Evolutionary conservation across 37 sponge, comb jelly and placozoan genomes (phyloP).

Genomic region (Halichondria panicea): DNA sequence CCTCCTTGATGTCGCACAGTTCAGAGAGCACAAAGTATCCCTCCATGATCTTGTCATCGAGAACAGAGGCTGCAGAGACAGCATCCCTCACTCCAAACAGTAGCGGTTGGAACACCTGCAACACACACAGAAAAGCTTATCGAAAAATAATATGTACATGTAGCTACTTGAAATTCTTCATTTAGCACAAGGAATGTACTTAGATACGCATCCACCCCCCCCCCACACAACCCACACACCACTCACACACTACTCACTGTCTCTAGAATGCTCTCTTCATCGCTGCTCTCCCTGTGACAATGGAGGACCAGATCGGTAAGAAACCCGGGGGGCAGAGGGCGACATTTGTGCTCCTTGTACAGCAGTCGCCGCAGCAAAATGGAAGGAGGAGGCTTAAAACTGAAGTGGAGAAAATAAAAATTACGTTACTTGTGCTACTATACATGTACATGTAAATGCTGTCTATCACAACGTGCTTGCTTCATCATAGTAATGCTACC

Average conservation of each 20-base stretch:
- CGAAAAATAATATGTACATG: not conserved
- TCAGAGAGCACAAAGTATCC: slow-evolving; percentile 43
- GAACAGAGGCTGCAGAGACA: not conserved
- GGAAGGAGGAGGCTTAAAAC: slow-evolving; percentile 2
- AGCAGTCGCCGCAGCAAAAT: slow-evolving; percentile 32
- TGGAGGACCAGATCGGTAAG: slow-evolving; percentile 60
- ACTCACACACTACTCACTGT: not conserved
- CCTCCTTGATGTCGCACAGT: slow-evolving; percentile 36
- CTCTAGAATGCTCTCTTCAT: slow-evolving; percentile 6
- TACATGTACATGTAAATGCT: too few species aligned
- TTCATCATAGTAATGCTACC: not conserved
- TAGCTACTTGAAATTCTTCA: not conserved
- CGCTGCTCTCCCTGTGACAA: slow-evolving; percentile 25
- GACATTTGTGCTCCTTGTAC: not conserved
- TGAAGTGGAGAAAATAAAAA: not conserved
- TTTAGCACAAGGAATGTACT: not conserved
- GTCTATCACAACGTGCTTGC: too few species aligned
- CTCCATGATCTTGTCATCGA: slow-evolving; percentile 17
- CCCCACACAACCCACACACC: not conserved
- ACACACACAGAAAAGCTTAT: not conserved
- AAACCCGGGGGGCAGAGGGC: slow-evolving; percentile 49
- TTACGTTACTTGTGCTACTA: not conserved
- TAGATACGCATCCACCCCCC: not conserved
- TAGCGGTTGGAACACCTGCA: slow-evolving; percentile 50
- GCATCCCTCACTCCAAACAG: slow-evolving; percentile 24